These are phyloP conservation scores for Melanostoma scalare DNA, from an alignment of 2,888 invertebrate genomes.

Conservation along the genomic window DNA sequence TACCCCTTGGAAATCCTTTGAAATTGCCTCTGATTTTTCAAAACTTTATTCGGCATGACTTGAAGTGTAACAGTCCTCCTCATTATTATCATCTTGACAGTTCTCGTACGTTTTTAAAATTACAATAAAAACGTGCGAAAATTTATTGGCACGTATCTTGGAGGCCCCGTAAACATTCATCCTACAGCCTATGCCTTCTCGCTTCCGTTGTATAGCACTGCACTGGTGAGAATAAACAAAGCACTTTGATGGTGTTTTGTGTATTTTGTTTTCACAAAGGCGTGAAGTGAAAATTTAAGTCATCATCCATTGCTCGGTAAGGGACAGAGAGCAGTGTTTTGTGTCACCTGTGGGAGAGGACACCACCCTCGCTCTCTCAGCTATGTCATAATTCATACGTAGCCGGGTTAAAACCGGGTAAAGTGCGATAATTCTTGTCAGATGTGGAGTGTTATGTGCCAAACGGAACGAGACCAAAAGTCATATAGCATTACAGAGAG, in stretches of 20 bases:
- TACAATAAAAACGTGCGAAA: conserved; percentile 81
- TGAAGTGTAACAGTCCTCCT: conserved; percentile 52
- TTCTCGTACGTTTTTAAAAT: conserved; percentile 77
- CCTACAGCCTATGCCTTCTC: neutral
- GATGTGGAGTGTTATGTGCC: conserved; percentile 77
- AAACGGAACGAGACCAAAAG: conserved; percentile 75
- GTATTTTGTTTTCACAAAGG: conserved; percentile 40
- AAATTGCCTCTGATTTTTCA: conserved; percentile 54
- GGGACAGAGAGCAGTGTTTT: conserved; percentile 49
- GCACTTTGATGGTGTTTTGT: conserved; percentile 55
- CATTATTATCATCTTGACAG: conserved; percentile 76
- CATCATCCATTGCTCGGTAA: conserved; percentile 20
- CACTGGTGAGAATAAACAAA: conserved; percentile 58
- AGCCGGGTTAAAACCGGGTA: conserved; percentile 71
- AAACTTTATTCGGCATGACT: conserved; percentile 49
- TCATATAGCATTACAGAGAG: conserved; percentile 24
- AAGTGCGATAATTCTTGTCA: conserved; percentile 76
- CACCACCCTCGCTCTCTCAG: neutral
- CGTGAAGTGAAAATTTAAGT: conserved; percentile 73
- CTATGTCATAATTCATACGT: conserved; percentile 65
- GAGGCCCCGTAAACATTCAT: conserved; percentile 1
- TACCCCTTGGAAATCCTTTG: conserved; percentile 36
- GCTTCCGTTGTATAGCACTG: conserved; percentile 50
- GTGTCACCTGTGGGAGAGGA: conserved; percentile 70
- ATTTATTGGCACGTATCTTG: conserved; percentile 78